Conservation (phyloP, 2,113 vertebrate genomes). For the Heptranchias perlo region DNA sequence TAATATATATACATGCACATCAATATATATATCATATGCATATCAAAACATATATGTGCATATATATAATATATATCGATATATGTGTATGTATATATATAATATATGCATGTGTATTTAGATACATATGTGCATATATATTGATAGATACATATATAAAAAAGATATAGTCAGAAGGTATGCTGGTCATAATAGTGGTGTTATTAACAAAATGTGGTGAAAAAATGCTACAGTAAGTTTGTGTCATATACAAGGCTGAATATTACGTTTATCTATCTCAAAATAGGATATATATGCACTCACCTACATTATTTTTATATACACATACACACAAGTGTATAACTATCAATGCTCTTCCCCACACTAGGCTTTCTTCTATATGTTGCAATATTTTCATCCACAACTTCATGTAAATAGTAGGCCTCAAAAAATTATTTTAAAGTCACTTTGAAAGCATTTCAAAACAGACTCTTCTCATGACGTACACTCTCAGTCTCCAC, state of each 20-base stretch:
- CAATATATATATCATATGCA: no score
- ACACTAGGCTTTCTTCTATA: background rate
- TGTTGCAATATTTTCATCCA: background rate
- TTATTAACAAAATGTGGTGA: background rate
- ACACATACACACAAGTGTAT: background rate
- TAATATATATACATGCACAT: no score
- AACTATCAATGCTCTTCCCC: background rate
- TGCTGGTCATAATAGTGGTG: background rate
- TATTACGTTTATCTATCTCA: background rate
- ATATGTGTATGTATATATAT: no score
- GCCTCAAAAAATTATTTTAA: background rate
- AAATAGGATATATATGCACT: conserved; percentile 4
- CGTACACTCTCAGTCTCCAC: background rate
- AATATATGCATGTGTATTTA: background rate
- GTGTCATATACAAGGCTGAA: background rate
- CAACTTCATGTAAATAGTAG: background rate
- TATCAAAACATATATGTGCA: no score
- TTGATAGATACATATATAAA: background rate
- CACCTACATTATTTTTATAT: background rate
- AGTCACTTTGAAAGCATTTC: background rate
- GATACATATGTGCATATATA: no score
- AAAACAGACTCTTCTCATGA: background rate
- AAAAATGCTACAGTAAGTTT: background rate
- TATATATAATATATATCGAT: no score
- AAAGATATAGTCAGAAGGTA: background rate